Conservation (phyloP, 2,113 vertebrate species). For the Ictidomys tridecemlineatus region DNA sequence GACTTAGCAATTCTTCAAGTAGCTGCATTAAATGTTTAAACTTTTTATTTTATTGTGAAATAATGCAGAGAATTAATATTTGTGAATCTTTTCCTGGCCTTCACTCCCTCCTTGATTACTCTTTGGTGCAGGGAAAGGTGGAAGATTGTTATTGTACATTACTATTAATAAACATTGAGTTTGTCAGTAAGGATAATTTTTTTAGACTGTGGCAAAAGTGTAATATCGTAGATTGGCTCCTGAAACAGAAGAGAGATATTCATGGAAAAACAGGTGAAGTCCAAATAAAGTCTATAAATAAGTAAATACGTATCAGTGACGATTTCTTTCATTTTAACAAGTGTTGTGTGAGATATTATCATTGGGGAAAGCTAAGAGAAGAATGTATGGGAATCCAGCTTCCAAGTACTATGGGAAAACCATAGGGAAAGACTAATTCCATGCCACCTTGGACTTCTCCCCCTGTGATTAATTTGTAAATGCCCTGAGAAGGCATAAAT, state of each 20-base stretch:
- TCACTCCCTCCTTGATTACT: not conserved
- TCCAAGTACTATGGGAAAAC: not conserved
- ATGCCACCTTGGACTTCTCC: not conserved
- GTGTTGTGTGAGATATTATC: not conserved
- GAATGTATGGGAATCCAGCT: not conserved
- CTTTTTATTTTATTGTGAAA: not conserved
- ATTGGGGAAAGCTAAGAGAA: not conserved
- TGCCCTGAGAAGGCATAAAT: not conserved
- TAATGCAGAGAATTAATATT: not conserved
- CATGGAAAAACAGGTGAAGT: not conserved
- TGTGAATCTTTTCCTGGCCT: not conserved
- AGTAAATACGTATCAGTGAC: not conserved
- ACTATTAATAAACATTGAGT: not conserved
- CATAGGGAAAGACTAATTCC: not conserved
- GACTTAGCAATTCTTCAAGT: not conserved
- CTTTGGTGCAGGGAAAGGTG: not conserved
- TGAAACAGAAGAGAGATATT: not conserved
- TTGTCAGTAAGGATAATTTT: not conserved
- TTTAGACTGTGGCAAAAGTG: not conserved
- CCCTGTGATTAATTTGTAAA: not conserved
- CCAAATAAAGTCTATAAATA: not conserved
- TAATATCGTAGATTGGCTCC: not conserved
- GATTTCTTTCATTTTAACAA: not conserved
- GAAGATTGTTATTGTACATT: not conserved
- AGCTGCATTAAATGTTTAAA: constrained; percentile 8